Evolutionary conservation across 2,888 invertebrate species (phyloP).

Genomic region (Acleris emargana): DNA sequence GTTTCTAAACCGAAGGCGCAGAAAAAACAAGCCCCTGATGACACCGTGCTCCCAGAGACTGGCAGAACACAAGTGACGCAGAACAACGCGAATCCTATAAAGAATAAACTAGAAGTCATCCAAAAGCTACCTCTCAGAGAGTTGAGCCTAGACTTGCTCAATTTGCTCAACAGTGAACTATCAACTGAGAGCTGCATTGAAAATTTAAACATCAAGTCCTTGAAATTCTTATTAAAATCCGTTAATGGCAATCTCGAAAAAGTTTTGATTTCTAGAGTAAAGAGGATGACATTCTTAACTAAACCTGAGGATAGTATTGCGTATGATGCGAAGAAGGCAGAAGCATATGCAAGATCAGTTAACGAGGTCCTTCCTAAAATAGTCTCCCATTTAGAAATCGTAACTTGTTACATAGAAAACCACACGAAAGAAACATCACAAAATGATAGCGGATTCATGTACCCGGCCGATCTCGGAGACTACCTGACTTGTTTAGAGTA

Average conservation of each 20-base stretch:
- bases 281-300: conserved; percentile 64
- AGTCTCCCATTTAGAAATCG: conserved; percentile 57
- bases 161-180: conserved; percentile 62
- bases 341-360: conserved; percentile 61
- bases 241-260: conserved; percentile 60
- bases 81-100: conserved; percentile 51
- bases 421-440: conserved; percentile 48
- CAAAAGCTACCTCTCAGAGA: conserved; percentile 62
- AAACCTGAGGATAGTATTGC: conserved; percentile 54
- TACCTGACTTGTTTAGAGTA: conserved; percentile 78
- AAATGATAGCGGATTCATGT: conserved; percentile 52
- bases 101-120: conserved; percentile 55
- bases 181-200: conserved; percentile 52
- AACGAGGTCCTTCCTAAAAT: conserved; percentile 63
- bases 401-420: conserved; percentile 58
- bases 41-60: conserved; percentile 64
- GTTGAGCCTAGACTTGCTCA: conserved; percentile 61
- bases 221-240: conserved; percentile 64
- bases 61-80: conserved; percentile 65
- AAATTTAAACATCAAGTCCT: conserved; percentile 59
- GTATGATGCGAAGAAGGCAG: conserved; percentile 65
- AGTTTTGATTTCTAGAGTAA: conserved; percentile 66
- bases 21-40: conserved; percentile 57
- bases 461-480: conserved; percentile 54
- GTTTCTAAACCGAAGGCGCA: conserved; percentile 53